Conservation (phyloP, 2,888 invertebrate genomes). For the Hirtodrosophila histrioides region DNA sequence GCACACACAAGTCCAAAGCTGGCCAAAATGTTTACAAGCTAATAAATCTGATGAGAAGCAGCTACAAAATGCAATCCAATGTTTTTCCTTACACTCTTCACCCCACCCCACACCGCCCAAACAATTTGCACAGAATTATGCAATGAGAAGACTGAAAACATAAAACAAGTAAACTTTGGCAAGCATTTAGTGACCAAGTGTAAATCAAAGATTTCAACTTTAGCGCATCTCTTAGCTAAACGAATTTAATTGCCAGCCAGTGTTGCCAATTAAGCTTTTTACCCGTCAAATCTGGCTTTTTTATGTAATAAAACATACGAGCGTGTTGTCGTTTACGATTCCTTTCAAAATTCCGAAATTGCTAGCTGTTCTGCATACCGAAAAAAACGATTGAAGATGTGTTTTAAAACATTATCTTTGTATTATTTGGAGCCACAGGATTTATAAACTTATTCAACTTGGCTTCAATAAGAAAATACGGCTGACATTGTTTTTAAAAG, state of each 20-base stretch:
- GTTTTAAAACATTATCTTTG: no score
- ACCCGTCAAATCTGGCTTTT: no score
- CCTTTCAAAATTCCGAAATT: no score
- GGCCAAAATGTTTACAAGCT: slow-evolving; percentile 62
- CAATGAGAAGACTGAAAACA: slow-evolving; percentile 20
- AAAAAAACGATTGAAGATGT: no score
- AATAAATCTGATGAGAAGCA: slow-evolving; percentile 45
- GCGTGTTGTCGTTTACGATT: no score
- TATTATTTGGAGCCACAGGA: no score
- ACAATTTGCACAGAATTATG: slow-evolving; percentile 48
- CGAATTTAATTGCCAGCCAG: slow-evolving; percentile 7
- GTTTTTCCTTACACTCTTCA: background rate
- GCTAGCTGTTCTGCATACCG: no score
- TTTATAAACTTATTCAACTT: no score
- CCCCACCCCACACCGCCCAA: background rate
- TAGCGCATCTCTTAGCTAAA: slow-evolving; percentile 32
- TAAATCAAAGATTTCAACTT: slow-evolving; percentile 52
- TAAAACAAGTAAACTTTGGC: slow-evolving; percentile 17
- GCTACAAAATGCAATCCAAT: slow-evolving; percentile 1
- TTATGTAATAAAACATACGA: no score
- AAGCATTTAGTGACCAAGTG: slow-evolving; percentile 59
- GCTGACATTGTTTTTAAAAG: no score
- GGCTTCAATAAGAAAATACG: no score
- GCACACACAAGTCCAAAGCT: slow-evolving; percentile 13
- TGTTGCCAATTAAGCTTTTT: no score